Conservation (phyloP, 1,140 invertebrate species). For the Nasonia vitripennis region DNA sequence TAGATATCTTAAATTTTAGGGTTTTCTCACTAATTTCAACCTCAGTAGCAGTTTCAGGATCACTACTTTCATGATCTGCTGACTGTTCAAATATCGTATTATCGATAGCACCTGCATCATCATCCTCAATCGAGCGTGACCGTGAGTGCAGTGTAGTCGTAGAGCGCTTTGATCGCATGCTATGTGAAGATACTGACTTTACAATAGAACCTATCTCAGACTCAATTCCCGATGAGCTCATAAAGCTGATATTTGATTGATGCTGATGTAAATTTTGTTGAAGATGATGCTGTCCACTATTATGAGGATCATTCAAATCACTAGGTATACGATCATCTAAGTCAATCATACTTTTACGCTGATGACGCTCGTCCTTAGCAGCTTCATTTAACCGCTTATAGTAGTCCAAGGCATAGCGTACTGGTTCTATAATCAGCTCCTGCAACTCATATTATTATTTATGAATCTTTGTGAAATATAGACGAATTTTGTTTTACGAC, state of each 20-base stretch:
- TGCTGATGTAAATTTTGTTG: too few relatives aligned
- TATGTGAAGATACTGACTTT: conserved; percentile 76
- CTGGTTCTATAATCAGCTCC: conserved; percentile 80
- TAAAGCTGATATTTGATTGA: conserved; percentile 47
- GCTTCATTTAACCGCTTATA: conserved; percentile 81
- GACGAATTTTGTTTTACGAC: too few relatives aligned
- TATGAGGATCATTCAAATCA: background rate
- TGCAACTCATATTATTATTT: conserved; percentile 63
- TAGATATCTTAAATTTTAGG: conserved; percentile 84
- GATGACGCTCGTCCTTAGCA: conserved; percentile 78
- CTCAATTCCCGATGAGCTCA: conserved; percentile 45
- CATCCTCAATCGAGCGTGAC: conserved; percentile 75
- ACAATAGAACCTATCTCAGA: conserved; percentile 59
- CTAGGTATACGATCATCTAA: conserved; percentile 64
- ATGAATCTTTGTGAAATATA: background rate
- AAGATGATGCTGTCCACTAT: background rate
- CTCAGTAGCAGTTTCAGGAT: conserved; percentile 83
- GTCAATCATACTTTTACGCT: conserved; percentile 78
- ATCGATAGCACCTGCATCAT: conserved; percentile 65
- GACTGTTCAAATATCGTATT: conserved; percentile 76
- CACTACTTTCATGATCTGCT: conserved; percentile 77
- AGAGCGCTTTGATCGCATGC: conserved; percentile 74
- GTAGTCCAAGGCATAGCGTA: conserved; percentile 77
- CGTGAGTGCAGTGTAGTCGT: conserved; percentile 64
- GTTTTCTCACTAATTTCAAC: conserved; percentile 86